Evolutionary conservation across 2,113 vertebrate species (phyloP).

Genomic region (Hyla sarda): DNA sequence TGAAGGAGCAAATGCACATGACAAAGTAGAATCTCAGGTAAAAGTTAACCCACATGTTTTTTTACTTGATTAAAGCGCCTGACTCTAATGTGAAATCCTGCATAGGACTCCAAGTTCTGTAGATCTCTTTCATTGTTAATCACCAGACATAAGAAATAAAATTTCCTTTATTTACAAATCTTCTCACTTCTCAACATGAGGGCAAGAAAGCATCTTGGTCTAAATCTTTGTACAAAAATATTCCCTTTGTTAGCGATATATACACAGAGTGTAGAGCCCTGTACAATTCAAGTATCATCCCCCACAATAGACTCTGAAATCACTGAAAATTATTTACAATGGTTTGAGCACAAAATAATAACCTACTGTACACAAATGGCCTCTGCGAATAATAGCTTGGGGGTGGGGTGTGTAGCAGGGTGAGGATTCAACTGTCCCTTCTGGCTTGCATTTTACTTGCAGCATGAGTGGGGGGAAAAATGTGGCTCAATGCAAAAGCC

Average conservation of each 20-base stretch:
- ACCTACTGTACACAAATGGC: not conserved
- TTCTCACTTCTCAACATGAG: not conserved
- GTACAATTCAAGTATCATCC: constrained; percentile 48
- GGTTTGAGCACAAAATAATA: not conserved
- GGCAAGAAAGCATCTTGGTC: not conserved
- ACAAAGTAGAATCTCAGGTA: no score
- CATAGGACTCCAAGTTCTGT: no score
- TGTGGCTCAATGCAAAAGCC: not conserved
- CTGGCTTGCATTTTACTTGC: not conserved
- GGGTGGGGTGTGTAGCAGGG: not conserved
- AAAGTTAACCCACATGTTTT: no score
- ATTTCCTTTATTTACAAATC: constrained; percentile 41
- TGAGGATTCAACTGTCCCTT: not conserved
- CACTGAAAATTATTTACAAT: not conserved
- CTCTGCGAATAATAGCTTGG: not conserved
- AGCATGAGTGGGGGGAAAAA: not conserved
- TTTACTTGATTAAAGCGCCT: no score
- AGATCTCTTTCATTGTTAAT: not conserved
- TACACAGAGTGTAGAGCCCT: constrained; percentile 1
- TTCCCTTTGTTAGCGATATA: not conserved
- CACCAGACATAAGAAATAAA: not conserved
- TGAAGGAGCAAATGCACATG: no score
- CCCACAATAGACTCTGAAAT: not conserved
- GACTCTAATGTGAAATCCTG: no score
- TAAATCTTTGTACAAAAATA: constrained; percentile 38